A percentile compares a stretch with the other conserved stretches of the same genome.
Conservation (phyloP, 1,140 invertebrate genomes). For the Whitmania pigra region DNA sequence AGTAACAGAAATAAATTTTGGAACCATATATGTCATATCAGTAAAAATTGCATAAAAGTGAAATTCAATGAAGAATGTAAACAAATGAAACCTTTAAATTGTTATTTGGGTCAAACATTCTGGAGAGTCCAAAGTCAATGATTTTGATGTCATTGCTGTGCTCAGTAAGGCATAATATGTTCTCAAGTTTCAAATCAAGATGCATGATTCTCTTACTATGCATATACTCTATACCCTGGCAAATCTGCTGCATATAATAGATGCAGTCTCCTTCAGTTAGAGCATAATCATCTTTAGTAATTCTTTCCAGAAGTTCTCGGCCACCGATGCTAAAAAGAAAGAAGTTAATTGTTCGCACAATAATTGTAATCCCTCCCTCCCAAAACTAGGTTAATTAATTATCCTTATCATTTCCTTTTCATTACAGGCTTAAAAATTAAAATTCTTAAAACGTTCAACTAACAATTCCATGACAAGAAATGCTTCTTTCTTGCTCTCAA, state of each 20-base stretch:
- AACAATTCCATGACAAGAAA: conserved; percentile 97
- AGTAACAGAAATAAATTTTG: too few relatives aligned
- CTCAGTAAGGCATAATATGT: conserved; percentile 97
- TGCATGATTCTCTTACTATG: conserved; percentile 72
- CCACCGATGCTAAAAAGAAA: conserved; percentile 61
- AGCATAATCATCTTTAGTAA: conserved; percentile 79
- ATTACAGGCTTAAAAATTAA: too few relatives aligned
- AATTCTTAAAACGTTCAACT: conserved; percentile 40
- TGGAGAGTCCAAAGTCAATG: conserved; percentile 83
- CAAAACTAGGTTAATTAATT: too few relatives aligned
- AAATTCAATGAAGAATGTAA: neutral
- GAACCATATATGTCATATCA: too few relatives aligned
- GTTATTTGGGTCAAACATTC: conserved; percentile 18
- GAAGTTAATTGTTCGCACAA: too few relatives aligned
- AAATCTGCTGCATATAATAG: conserved; percentile 79
- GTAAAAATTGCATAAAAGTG: neutral
- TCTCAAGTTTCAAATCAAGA: conserved; percentile 97
- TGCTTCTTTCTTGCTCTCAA: conserved; percentile 96
- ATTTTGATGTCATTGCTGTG: conserved; percentile 99
- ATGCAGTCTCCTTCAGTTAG: conserved; percentile 78
- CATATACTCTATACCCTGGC: conserved; percentile 76
- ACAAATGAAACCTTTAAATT: conserved; percentile 10
- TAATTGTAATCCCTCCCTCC: too few relatives aligned
- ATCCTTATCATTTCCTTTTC: too few relatives aligned
- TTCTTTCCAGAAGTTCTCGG: conserved; percentile 78